These are phyloP conservation scores for Drosophila meridionalis DNA, from an alignment of 2,888 invertebrate genomes.

Conservation along the genomic window DNA sequence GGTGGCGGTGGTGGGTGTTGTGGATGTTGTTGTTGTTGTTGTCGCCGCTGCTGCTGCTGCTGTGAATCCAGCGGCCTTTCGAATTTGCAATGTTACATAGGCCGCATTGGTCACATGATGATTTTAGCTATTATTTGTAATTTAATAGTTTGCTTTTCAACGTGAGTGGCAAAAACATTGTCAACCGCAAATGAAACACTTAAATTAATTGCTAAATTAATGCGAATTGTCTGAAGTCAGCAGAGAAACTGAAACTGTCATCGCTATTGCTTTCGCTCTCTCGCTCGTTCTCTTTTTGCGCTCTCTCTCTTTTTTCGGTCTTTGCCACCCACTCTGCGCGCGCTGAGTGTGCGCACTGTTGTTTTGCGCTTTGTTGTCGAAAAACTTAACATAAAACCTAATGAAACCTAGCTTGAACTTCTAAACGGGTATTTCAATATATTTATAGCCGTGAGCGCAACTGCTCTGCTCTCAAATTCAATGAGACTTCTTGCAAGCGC, in stretches of 20 bases:
- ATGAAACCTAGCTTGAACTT: constrained; percentile 49
- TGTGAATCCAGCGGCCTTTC: constrained; percentile 1
- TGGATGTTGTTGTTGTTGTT: constrained; percentile 7
- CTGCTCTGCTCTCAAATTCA: constrained; percentile 35
- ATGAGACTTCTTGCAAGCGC: constrained; percentile 55
- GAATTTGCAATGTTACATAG: background rate
- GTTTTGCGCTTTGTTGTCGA: constrained; percentile 5
- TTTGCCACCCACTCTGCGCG: constrained; percentile 52
- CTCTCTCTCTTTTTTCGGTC: background rate
- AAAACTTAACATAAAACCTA: constrained; percentile 18
- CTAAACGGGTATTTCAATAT: constrained; percentile 48
- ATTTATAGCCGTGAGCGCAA: constrained; percentile 65
- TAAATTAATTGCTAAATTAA: constrained; percentile 69
- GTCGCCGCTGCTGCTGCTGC: constrained; percentile 5
- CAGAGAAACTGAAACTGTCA: constrained; percentile 64
- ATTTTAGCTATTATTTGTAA: background rate
- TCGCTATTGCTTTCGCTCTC: constrained; percentile 20
- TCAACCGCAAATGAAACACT: constrained; percentile 45
- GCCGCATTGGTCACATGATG: constrained; percentile 46
- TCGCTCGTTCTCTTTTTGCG: constrained; percentile 1
- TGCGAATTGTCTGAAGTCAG: constrained; percentile 63
- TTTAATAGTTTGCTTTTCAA: constrained; percentile 2
- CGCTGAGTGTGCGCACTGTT: constrained; percentile 56
- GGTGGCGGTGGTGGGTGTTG: constrained; percentile 12
- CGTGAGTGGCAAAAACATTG: constrained; percentile 30